Evolutionary conservation across 2,888 invertebrate genomes (phyloP).

Genomic region (Trissolcus brochymenae): DNA sequence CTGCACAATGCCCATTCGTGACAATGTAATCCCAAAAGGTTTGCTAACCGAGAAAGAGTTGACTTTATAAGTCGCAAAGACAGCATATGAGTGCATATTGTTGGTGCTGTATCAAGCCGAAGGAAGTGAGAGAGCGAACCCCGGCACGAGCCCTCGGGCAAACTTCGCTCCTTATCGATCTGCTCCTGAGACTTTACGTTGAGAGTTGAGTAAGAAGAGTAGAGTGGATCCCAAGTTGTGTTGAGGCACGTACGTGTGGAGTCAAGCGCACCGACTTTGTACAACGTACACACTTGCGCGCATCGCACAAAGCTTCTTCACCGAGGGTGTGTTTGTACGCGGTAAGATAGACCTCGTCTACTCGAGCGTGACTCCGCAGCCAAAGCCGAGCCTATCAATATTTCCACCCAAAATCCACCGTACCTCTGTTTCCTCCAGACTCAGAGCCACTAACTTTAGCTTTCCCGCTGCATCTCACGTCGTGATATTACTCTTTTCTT

Average conservation of each 20-base stretch:
- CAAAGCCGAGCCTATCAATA: conserved; percentile 75
- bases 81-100: conserved; percentile 64
- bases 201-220: conserved; percentile 60
- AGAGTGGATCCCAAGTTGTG: conserved; percentile 47
- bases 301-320: conserved; percentile 4
- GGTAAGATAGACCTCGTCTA: conserved; percentile 72
- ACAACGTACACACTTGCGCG: conserved; percentile 21
- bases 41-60: conserved; percentile 15
- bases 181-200: conserved; percentile 70
- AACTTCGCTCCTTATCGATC: conserved; percentile 75
- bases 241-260: conserved; percentile 22
- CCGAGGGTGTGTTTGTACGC: conserved; percentile 42
- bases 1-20: conserved; percentile 3
- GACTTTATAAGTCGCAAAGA: conserved; percentile 54
- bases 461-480: conserved; percentile 38
- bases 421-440: conserved; percentile 52
- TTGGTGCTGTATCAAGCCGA: conserved; percentile 64
- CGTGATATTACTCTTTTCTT: conserved; percentile 50
- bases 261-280: conserved; percentile 46
- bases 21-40: conserved; percentile 3
- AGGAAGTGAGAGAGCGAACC: conserved; percentile 69
- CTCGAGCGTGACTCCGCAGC: conserved; percentile 76
- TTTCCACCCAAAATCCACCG: conserved; percentile 71
- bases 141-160: conserved; percentile 71
- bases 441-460: conserved; percentile 57